Base-by-base conservation (phyloP, 2,113 vertebrate species). In the Lepidothrix coronata region DNA sequence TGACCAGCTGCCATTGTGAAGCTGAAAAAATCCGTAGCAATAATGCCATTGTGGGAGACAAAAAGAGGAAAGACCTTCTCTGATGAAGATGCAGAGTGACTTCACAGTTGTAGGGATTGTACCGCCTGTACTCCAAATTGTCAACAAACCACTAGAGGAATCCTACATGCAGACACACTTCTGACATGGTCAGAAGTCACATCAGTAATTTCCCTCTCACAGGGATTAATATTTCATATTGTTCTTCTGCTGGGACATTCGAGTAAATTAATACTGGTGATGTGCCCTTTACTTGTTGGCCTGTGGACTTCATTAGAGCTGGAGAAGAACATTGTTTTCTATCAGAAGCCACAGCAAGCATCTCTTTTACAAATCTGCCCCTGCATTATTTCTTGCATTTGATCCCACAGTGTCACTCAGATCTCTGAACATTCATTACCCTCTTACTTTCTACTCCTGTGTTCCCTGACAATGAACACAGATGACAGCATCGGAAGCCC, bases 61-160 rank as follows among this genome's bases (percentile, higher is more conserved):
- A 11, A 31, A 62, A 43, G 31, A 28, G 18, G 8, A 35, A 55
- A 87, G 8, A 62, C 1, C 33, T 83, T n/a, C 12, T 49, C 43
- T 93, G 83, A 89, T 1, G 2, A 93, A 96, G 83, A 92, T 86
- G 27, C 44, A 75, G 52, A 15, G 35, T 74, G 85, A 93, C 82
- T 93, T 87, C 51, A 37, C 30, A 54, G 31, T 74, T 80, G 19
- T 37, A 91, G 71, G 57, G 44, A 54, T 33, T 51, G 31, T 27
- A 52, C 28, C 85, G 78, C 51, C 79, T 71, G 66, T 71, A 67
- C 31, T 88, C 31, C 61, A 83, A 51, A 48, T 21, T 74, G 80
- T 55, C 62, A 71, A 39, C 67, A 85, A 71, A 28, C 19, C 23
- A 58, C 37, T 44, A 67, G 44, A 78, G 22, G 35, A 91, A 52